Percentiles rank a stretch among this genome's conserved stretches.
Conservation (phyloP, 2,113 vertebrate species). For the Mesitornis unicolor region DNA sequence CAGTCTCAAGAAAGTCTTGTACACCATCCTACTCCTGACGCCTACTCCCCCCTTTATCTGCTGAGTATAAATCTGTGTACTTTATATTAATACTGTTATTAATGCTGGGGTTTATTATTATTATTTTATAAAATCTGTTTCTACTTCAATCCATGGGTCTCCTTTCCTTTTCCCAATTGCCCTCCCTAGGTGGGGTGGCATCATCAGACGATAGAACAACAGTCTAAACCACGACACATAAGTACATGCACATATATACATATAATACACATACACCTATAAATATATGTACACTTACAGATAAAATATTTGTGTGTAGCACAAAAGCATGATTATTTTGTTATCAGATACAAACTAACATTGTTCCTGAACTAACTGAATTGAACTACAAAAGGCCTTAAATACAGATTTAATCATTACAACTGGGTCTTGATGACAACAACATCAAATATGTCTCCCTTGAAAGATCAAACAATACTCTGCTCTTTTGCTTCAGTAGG, state of each 20-base stretch:
- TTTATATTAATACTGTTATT: no score
- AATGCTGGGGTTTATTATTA: no score
- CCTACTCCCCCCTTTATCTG: no score
- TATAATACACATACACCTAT: background rate
- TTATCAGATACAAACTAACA: background rate
- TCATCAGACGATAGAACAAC: no score
- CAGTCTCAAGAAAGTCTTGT: no score
- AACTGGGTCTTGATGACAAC: background rate
- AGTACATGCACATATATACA: background rate
- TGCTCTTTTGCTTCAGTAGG: background rate
- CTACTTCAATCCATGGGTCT: no score
- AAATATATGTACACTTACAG: background rate
- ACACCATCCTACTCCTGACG: no score
- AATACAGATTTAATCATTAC: slow-evolving; percentile 18
- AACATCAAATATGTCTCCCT: background rate
- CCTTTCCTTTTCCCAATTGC: no score
- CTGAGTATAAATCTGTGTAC: no score
- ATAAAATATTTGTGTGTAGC: background rate
- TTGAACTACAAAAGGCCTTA: background rate
- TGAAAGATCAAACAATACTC: background rate
- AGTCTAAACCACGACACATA: no score
- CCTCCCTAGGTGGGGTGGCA: no score
- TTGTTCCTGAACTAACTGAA: background rate
- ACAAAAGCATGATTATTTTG: background rate
- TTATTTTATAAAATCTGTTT: no score